Base-by-base conservation (phyloP, 1,140 invertebrate genomes). In the Habropoda laboriosa region DNA sequence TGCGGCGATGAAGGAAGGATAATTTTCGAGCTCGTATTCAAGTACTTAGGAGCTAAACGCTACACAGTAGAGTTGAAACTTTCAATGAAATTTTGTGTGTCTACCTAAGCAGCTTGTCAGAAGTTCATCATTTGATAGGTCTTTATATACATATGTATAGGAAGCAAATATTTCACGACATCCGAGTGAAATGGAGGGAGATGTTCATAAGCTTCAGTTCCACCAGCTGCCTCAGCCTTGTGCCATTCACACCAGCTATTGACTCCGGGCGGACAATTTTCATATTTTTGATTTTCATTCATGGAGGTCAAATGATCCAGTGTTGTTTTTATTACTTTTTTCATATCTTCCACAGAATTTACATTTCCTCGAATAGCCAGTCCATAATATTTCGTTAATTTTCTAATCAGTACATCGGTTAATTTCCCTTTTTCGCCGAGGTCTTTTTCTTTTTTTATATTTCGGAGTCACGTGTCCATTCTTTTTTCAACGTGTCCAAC, bases 281-380 rank as follows among this genome's bases (percentile, higher is more conserved):
- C 57, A 60, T 82, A 74, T n/a, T 76, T 51, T 10, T 73, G 66
- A 66, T 70, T 70, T 58, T 73, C 74, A 64, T 84, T 85, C 47
- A 87, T 89, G 30, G 87, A 92, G 42, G 72, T 74, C 24, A 86
- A 82, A 75, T 92, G 89, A 80, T 87, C 87, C 74, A 71, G 88
- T 32, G 86, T 87, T 71, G 86, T 85, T 87, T 81, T 86, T 38
- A 91, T 84, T 47, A 86, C 88, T 21, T 81, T 49, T 21, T 49
- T 21, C 45, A 49, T n/a, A n/a, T n/a, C n/a, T n/a, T n/a, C n/a
- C n/a, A n/a, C n/a, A n/a, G n/a, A n/a, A n/a, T n/a, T n/a, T n/a
- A n/a, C n/a, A n/a, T n/a, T n/a, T n/a, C n/a, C n/a, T n/a, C n/a
- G n/a, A n/a, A n/a, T n/a, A n/a, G n/a, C n/a, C n/a, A n/a, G n/a